Evolutionary conservation across 2,888 invertebrate genomes (phyloP).

Genomic region (Macrosiphum euphorbiae): DNA sequence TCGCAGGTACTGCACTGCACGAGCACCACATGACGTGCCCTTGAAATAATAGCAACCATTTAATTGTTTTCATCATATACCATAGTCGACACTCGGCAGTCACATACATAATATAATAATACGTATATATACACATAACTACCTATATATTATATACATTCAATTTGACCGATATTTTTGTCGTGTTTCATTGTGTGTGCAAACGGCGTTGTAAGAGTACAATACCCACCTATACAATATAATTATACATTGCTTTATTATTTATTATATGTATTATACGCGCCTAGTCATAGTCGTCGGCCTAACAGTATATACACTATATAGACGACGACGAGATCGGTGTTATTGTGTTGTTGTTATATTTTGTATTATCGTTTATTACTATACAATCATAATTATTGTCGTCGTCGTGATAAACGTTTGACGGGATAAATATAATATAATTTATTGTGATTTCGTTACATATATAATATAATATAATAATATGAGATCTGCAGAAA

Average conservation of each 20-base stretch:
- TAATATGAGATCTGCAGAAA: neutral
- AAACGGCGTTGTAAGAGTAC: neutral
- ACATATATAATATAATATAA: neutral
- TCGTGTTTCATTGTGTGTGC: constrained; percentile 3
- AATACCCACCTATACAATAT: neutral
- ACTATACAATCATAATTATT: neutral
- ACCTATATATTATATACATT: neutral
- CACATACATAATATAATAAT: neutral
- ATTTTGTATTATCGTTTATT: neutral
- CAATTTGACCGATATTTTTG: neutral
- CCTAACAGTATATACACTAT: neutral
- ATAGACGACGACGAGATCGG: neutral
- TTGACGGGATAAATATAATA: neutral
- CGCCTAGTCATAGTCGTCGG: neutral
- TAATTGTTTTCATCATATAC: neutral
- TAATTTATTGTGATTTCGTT: neutral
- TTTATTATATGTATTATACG: neutral
- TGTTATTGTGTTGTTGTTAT: neutral
- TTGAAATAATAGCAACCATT: neutral
- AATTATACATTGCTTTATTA: neutral
- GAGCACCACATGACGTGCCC: neutral
- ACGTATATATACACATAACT: neutral
- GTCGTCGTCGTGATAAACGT: neutral
- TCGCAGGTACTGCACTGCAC: neutral
- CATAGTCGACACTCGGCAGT: neutral